These are phyloP conservation scores for Otus scops DNA, from an alignment of 2,797 vertebrate species.

Conservation along the genomic window DNA sequence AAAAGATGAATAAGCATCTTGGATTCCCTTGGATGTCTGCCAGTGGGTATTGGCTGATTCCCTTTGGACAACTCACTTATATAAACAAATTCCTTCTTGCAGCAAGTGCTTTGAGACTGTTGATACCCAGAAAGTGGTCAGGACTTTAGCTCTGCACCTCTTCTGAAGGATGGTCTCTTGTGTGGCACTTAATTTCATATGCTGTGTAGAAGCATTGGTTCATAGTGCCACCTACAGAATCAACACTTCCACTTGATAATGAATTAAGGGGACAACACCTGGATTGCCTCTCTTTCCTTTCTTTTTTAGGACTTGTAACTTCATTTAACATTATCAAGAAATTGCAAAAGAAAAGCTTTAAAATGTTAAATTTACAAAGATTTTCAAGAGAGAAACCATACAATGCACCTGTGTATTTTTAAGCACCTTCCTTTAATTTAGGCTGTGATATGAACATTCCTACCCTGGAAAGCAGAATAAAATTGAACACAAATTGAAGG, in stretches of 20 bases:
- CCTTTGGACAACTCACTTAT: not conserved
- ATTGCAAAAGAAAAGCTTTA: not conserved
- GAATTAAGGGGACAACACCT: not conserved
- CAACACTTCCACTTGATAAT: not conserved
- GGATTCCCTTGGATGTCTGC: not conserved
- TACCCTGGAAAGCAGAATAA: not conserved
- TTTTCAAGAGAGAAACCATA: not conserved
- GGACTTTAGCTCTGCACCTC: not conserved
- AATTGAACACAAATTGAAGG: not conserved
- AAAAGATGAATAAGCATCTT: not conserved
- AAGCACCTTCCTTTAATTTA: not conserved
- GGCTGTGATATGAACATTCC: not conserved
- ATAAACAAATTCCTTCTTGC: not conserved
- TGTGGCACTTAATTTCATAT: not conserved
- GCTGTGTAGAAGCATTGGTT: not conserved
- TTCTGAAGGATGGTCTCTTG: not conserved
- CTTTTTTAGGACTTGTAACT: not conserved
- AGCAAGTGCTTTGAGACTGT: not conserved
- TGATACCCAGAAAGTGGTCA: not conserved
- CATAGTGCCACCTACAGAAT: constrained; percentile 21
- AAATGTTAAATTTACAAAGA: not conserved
- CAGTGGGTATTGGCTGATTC: not conserved
- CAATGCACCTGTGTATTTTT: not conserved
- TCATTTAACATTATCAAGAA: not conserved
- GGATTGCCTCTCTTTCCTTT: not conserved